phyloP scores from a whole-genome alignment of 2,888 invertebrate genomes.

The Lepas anatifera region DNA sequence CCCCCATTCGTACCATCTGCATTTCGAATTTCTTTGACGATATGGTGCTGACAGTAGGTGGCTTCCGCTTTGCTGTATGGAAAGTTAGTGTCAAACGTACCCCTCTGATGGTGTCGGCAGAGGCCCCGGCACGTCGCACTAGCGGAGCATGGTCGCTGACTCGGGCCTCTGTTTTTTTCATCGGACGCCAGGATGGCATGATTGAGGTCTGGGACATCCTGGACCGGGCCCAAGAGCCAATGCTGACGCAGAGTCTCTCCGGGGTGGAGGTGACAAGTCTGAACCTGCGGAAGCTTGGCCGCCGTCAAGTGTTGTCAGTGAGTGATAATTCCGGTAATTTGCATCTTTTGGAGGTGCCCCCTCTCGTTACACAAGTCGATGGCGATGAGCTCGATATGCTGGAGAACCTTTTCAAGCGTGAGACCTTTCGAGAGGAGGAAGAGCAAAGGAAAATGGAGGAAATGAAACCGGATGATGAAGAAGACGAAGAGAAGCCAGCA shows the following conservation, averaged over 20 bases:
- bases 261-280: constrained; percentile 51
- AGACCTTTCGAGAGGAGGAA: not conserved
- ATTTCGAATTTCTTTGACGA: constrained; percentile 50
- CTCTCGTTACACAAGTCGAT: not conserved
- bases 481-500: not conserved
- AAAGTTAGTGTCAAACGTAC: constrained; percentile 32
- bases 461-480: not conserved
- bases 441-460: not conserved
- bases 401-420: not conserved
- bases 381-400: not conserved
- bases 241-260: constrained; percentile 52
- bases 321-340: not conserved
- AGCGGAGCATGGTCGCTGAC: constrained; percentile 56
- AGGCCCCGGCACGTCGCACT: not conserved
- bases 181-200: constrained; percentile 57
- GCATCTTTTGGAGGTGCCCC: not conserved
- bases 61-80: constrained; percentile 62
- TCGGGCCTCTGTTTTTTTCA: constrained; percentile 55
- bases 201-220: constrained; percentile 72
- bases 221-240: constrained; percentile 52
- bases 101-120: not conserved
- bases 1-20: constrained; percentile 47
- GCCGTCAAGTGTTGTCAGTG: not conserved
- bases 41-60: constrained; percentile 56
- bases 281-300: constrained; percentile 28